Evolutionary conservation across 37 sponge, comb jelly and placozoan species (phyloP).

Genomic region (Lycopodina hypogea): DNA sequence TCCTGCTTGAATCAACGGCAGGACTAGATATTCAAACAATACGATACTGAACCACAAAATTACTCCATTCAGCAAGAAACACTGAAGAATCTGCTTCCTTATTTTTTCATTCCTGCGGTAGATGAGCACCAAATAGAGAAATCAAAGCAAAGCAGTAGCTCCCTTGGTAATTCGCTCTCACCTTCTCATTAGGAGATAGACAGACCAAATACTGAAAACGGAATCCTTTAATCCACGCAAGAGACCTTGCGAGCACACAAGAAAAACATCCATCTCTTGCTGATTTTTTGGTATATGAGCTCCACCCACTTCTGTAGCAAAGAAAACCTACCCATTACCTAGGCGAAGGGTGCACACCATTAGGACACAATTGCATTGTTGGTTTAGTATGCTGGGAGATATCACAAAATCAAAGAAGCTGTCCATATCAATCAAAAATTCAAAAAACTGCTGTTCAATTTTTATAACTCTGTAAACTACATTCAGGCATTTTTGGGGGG

Average conservation of each 20-base stretch:
- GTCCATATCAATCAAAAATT: too few relatives aligned
- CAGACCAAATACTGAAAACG: conserved; percentile 30
- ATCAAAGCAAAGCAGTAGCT: neutral
- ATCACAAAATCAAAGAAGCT: too few relatives aligned
- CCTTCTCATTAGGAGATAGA: conserved; percentile 16
- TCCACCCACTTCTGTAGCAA: too few relatives aligned
- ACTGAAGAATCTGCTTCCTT: conserved; percentile 52
- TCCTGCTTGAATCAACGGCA: conserved; percentile 34
- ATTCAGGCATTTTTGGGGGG: too few relatives aligned
- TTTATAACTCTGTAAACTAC: too few relatives aligned
- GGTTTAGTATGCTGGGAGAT: too few relatives aligned
- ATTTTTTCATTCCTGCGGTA: conserved; percentile 62
- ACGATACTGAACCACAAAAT: conserved; percentile 58
- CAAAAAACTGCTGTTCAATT: too few relatives aligned
- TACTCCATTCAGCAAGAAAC: conserved; percentile 71
- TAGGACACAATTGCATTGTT: too few relatives aligned
- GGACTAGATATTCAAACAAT: conserved; percentile 50
- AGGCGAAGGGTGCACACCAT: too few relatives aligned
- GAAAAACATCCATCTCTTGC: neutral
- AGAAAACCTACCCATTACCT: too few relatives aligned
- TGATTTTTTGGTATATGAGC: too few relatives aligned
- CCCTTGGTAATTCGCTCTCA: neutral
- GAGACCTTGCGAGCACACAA: conserved; percentile 6
- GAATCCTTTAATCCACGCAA: conserved; percentile 34
- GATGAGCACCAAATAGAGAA: conserved; percentile 5